A percentile compares a stretch with the other conserved stretches of the same genome.
phyloP scores from a whole-genome alignment of 2,113 vertebrate species.

The Nothobranchius furzeri region DNA sequence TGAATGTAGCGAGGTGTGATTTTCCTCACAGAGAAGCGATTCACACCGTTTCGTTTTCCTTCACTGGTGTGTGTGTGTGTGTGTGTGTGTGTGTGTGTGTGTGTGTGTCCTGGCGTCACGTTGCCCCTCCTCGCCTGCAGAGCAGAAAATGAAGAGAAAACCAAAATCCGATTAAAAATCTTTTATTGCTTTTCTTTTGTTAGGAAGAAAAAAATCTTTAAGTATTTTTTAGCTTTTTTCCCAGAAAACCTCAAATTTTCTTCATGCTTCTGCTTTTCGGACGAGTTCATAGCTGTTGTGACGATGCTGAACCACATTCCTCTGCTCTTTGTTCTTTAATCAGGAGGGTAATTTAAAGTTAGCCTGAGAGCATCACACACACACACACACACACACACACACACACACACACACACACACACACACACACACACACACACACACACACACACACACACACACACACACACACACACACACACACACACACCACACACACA shows the following conservation, averaged over 20 bases:
- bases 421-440: no score
- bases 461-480: not conserved
- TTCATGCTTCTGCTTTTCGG: no score
- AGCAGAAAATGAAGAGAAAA: no score
- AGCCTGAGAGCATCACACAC: constrained; percentile 62
- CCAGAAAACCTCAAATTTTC: no score
- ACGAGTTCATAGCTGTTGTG: no score
- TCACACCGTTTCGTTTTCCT: constrained; percentile 12
- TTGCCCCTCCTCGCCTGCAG: no score
- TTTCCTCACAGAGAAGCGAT: constrained; percentile 11
- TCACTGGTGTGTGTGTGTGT: constrained; percentile 9
- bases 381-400: not conserved
- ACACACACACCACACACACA: constrained; percentile 19
- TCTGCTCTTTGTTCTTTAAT: constrained; percentile 75
- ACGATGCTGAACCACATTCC: constrained; percentile 56
- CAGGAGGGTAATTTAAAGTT: constrained; percentile 73
- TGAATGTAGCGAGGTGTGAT: constrained; percentile 11
- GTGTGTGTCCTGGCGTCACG: not conserved
- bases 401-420: no score
- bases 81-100: constrained; percentile 41
- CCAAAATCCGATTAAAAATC: no score
- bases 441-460: no score
- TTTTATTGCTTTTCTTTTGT: no score
- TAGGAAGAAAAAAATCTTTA: no score
- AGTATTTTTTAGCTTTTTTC: no score